phyloP scores from a whole-genome alignment of 2,113 vertebrate genomes.

The Campylorhamphus procurvoides region DNA sequence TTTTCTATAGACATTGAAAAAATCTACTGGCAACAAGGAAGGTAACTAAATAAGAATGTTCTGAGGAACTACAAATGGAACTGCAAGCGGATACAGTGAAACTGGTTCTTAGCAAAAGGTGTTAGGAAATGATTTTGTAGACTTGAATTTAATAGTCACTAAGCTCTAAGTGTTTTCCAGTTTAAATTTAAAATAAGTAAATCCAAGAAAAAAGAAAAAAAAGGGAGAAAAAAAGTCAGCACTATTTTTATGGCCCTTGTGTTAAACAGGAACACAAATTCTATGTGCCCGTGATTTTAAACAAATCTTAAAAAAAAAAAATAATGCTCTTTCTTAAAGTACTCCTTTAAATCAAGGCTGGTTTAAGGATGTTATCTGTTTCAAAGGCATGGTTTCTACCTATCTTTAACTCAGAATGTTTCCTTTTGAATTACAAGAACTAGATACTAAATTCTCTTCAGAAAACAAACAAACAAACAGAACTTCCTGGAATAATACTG shows the following conservation, averaged over 20 bases:
- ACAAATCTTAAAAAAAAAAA: not conserved
- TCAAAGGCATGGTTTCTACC: not conserved
- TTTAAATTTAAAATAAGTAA: not conserved
- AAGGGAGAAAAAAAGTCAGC: not conserved
- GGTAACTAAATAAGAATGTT: not conserved
- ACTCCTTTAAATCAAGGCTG: not conserved
- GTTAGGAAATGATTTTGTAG: not conserved
- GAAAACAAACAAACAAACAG: not conserved
- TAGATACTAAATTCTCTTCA: not conserved
- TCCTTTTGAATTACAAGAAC: not conserved
- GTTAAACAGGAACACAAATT: not conserved
- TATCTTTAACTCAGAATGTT: not conserved
- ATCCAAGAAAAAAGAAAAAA: too few species aligned
- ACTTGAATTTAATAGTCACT: not conserved
- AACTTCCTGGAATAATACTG: not conserved
- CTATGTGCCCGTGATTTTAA: not conserved
- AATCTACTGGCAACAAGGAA: not conserved
- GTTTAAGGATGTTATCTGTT: not conserved
- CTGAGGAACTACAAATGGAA: not conserved
- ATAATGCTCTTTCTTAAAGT: not conserved
- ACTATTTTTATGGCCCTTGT: not conserved
- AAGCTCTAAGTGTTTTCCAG: not conserved
- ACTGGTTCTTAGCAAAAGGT: not conserved
- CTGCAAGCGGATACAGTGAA: not conserved
- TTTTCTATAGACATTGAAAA: not conserved